phyloP scores from a whole-genome alignment of 2,113 vertebrate species.

The Sarotherodon lohbergeri region DNA sequence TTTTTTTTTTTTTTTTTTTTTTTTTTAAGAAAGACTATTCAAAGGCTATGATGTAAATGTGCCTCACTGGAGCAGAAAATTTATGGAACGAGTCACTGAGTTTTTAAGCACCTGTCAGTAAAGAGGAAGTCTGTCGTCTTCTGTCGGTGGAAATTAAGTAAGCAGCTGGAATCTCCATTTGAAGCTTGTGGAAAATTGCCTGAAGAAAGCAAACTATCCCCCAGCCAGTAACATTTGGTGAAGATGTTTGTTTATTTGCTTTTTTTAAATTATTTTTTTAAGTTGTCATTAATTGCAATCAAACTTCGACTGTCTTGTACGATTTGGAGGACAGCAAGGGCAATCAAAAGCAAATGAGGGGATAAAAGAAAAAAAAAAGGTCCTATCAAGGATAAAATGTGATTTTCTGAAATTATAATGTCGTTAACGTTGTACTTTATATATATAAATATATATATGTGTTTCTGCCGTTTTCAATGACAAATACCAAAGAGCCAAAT shows the following conservation, averaged over 20 bases:
- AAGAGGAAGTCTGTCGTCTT: background rate
- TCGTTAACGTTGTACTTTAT: slow-evolving; percentile 64
- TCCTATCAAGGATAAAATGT: slow-evolving; percentile 27
- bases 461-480: slow-evolving; percentile 56
- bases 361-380: background rate
- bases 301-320: slow-evolving; percentile 3
- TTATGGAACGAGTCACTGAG: background rate
- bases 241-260: background rate
- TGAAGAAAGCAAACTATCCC: slow-evolving; percentile 5
- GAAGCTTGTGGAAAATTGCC: background rate
- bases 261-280: background rate
- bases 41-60: slow-evolving; percentile 28
- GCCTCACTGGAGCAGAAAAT: slow-evolving; percentile 37
- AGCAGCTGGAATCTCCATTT: background rate
- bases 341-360: slow-evolving; percentile 18
- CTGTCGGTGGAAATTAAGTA: background rate
- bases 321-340: slow-evolving; percentile 1
- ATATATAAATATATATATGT: slow-evolving; percentile 38
- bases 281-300: slow-evolving; percentile 42
- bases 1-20: background rate
- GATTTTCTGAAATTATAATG: slow-evolving; percentile 55
- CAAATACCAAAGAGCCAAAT: slow-evolving; percentile 59
- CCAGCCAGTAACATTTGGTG: background rate
- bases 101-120: slow-evolving; percentile 8
- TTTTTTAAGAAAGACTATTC: background rate